These are phyloP conservation scores for Gasterosteus nipponicus DNA, from an alignment of 2,113 vertebrate species.

Conservation along the genomic window DNA sequence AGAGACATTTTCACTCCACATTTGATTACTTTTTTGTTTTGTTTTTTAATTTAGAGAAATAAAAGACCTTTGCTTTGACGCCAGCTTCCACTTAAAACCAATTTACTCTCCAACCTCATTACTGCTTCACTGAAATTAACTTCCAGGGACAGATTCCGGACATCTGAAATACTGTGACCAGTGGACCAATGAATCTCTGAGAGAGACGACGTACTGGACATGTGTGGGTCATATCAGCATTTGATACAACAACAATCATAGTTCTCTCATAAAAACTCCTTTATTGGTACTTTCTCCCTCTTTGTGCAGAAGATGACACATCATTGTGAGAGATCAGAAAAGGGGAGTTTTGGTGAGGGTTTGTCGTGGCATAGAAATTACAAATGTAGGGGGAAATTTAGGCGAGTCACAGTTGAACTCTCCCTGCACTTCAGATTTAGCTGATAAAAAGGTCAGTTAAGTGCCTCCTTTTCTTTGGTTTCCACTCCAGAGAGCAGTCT, in stretches of 20 bases:
- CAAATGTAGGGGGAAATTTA: background rate
- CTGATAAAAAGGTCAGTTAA: slow-evolving; percentile 21
- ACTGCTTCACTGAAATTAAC: slow-evolving; percentile 36
- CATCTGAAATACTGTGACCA: slow-evolving; percentile 41
- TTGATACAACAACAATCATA: slow-evolving; percentile 1
- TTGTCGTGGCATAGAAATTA: background rate
- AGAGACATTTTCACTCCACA: slow-evolving; percentile 1
- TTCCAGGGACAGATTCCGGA: slow-evolving; percentile 7
- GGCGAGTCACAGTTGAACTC: background rate
- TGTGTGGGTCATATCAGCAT: slow-evolving; percentile 15
- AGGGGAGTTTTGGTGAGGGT: background rate
- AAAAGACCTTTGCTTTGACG: slow-evolving; percentile 21
- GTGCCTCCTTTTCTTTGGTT: background rate
- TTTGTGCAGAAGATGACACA: background rate
- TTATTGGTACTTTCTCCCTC: background rate
- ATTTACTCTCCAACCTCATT: slow-evolving; percentile 50
- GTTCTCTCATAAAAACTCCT: background rate
- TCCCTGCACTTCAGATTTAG: slow-evolving; percentile 42
- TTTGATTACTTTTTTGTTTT: slow-evolving; percentile 4
- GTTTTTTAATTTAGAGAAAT: background rate
- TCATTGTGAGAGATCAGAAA: background rate
- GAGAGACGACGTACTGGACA: background rate
- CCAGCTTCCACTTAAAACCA: slow-evolving; percentile 15
- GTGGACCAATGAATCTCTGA: slow-evolving; percentile 29
- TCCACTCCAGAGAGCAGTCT: slow-evolving; percentile 35